Conservation (phyloP, 2,888 invertebrate genomes). For the Autographa pulchrina region DNA sequence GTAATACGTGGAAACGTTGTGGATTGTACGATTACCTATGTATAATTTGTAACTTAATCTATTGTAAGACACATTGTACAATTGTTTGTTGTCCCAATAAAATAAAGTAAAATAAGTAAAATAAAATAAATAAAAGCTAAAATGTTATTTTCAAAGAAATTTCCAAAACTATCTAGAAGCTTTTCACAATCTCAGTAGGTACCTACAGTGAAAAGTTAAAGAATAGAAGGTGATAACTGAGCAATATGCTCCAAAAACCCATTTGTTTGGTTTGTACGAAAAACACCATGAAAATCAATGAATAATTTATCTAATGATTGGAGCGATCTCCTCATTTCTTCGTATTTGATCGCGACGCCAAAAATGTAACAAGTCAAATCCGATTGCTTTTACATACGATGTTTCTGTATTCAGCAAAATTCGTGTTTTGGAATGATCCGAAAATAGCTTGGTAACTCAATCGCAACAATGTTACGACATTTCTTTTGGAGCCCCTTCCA, state of each 20-base stretch:
- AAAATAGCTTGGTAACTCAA: not conserved
- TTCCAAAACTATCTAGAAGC: no score
- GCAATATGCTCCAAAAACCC: not conserved
- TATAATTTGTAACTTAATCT: no score
- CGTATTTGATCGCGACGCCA: not conserved
- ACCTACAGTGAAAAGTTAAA: no score
- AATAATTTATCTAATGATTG: not conserved
- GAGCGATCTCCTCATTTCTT: not conserved
- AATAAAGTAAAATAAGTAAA: no score
- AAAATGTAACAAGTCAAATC: conserved; percentile 1
- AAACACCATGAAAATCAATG: not conserved
- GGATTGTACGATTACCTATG: no score
- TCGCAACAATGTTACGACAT: not conserved
- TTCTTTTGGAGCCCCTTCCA: not conserved
- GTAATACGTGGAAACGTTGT: no score
- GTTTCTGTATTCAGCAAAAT: not conserved
- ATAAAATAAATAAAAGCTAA: no score
- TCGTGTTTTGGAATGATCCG: not conserved
- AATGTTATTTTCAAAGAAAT: no score
- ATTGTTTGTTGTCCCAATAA: no score
- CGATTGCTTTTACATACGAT: not conserved
- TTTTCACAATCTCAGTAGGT: no score
- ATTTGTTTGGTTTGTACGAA: not conserved
- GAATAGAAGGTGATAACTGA: not conserved
- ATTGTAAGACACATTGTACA: no score